Percentiles rank a stretch among this genome's conserved stretches.
phyloP scores from a whole-genome alignment of 64 coral and sea anemone species.

The Stylophora pistillata region DNA sequence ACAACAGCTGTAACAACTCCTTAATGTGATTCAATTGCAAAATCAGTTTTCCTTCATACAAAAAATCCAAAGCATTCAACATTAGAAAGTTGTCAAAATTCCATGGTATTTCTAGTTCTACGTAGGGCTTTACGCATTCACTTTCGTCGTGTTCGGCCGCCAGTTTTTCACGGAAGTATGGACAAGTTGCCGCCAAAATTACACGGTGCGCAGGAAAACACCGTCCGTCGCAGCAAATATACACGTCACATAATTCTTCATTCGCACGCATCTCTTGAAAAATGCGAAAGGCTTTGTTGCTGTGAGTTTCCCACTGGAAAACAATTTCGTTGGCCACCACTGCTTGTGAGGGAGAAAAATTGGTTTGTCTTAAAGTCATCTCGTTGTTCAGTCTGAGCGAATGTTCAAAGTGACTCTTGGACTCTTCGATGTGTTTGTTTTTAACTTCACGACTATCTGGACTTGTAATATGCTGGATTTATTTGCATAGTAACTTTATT shows the following conservation, averaged over 20 bases:
- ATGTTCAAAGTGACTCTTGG: too few relatives aligned
- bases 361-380: neutral
- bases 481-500: too few relatives aligned
- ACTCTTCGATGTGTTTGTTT: neutral
- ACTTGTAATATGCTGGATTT: too few relatives aligned
- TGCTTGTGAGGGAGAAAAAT: neutral
- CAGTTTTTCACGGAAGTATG: neutral
- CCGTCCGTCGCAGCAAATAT: neutral
- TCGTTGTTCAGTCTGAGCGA: neutral
- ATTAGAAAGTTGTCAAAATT: neutral
- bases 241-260: neutral
- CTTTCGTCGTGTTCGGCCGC: neutral
- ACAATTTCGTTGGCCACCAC: neutral
- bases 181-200: slow-evolving; percentile 13
- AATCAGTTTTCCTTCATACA: neutral
- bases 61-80: neutral
- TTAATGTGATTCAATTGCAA: neutral
- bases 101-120: neutral
- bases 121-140: too few relatives aligned
- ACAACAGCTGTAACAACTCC: neutral
- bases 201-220: slow-evolving; percentile 12
- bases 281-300: neutral
- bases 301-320: neutral
- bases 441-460: neutral
- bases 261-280: slow-evolving; percentile 25